Evolutionary conservation across 2,797 vertebrate genomes (phyloP), one percentile per base, ranked within the genome.

Genomic region (Spinus pinus): DNA sequence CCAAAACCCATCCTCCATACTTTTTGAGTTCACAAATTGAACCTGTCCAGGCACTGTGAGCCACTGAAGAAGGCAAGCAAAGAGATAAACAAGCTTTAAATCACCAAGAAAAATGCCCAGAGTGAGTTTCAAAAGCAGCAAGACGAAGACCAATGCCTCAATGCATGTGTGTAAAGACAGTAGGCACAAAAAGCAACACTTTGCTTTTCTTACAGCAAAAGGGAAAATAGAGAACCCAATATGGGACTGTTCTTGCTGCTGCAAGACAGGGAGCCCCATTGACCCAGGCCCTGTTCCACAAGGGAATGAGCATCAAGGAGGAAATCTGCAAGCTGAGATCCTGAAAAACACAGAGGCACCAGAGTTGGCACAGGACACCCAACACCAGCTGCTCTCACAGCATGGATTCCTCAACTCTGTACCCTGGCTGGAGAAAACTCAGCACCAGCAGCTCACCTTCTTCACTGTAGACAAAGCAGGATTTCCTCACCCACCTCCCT

Each of bases 1-100:
- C n/a, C 37, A 80, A 88, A 78, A 67, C 22, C 18, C 25, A 82
- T 54, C 24, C 42, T 61, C 70, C 7, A 47, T 61, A 37, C 22
- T 65, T 80, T 37, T 20, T 33, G 70, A 84, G 53, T 81, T 81
- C 71, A 79, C 64, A 89, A 56, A 89, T 90, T 84, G 93, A 91
- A 86, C n/a, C 14, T 11, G 1, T 77, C 62, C 84, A 25, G 47
- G 57, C 39, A 82, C 18, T 2, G 0, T 73, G 53, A 81, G 27
- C 28, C 22, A 27, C 56, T 56, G 57, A 73, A 72, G 58, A 33
- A 94, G 56, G 10, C 56, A 93, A 82, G 54, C 19, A 77, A 91
- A 61, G 35, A 96, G 41, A 91, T 24, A 87, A 93, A 71, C 47
- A 86, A 91, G 46, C 74, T 61, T 79, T 84, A 92, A 81, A 86